Conservation (phyloP, 2,888 invertebrate genomes). For the Aporophyla lueneburgensis region DNA sequence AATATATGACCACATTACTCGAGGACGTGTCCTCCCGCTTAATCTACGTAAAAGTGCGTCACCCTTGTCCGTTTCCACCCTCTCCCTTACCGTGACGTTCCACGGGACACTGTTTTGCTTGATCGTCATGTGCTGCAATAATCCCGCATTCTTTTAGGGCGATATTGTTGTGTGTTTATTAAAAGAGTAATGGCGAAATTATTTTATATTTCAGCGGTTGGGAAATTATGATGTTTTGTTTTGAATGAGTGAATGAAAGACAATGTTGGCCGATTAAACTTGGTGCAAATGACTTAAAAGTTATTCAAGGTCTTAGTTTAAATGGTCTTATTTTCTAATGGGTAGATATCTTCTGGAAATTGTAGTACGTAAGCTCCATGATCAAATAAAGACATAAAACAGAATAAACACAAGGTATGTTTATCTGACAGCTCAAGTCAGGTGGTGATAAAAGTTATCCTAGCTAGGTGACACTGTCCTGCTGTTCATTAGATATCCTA, state of each 20-base stretch:
- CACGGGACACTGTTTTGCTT: conserved; percentile 65
- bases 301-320: background rate
- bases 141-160: conserved; percentile 58
- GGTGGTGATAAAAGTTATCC: conserved; percentile 27
- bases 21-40: conserved; percentile 89
- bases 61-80: conserved; percentile 84
- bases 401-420: conserved; percentile 31
- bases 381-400: conserved; percentile 15
- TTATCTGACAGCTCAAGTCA: conserved; percentile 38
- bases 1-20: conserved; percentile 90
- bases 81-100: conserved; percentile 69
- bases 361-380: background rate
- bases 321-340: background rate
- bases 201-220: conserved; percentile 30
- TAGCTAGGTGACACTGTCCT: background rate
- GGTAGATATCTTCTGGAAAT: background rate
- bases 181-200: conserved; percentile 46
- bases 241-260: background rate
- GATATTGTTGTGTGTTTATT: conserved; percentile 61
- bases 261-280: background rate
- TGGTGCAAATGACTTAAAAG: background rate
- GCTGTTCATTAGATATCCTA: conserved; percentile 40
- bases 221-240: conserved; percentile 14
- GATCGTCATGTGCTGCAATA: conserved; percentile 65
- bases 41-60: conserved; percentile 88